Conservation (phyloP, 2,797 vertebrate genomes). For the Tinamus major region DNA sequence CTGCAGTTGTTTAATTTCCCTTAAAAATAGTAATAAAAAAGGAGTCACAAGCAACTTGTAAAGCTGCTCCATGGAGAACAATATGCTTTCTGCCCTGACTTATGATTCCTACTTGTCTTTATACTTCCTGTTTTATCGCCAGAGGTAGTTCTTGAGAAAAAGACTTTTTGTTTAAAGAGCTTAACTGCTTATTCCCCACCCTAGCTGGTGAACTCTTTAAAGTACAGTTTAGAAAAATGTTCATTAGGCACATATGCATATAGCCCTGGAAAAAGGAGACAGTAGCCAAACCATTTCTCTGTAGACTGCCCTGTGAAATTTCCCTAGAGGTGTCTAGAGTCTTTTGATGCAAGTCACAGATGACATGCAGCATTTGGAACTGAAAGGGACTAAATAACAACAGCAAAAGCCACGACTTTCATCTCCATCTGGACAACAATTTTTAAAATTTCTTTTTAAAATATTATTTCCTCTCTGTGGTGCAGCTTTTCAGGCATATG, state of each 20-base stretch:
- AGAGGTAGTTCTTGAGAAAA: conserved; percentile 45
- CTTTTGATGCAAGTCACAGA: neutral
- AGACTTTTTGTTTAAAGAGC: conserved; percentile 38
- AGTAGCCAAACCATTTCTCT: neutral
- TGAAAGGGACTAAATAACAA: neutral
- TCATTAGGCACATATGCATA: neutral
- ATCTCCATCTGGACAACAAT: neutral
- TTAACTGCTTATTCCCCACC: conserved; percentile 34
- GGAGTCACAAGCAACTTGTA: neutral
- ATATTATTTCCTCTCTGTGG: conserved; percentile 9
- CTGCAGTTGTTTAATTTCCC: neutral
- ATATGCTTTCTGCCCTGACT: neutral
- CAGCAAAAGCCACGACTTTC: neutral
- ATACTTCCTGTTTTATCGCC: conserved; percentile 17
- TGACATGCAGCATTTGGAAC: neutral
- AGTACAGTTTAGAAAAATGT: conserved; percentile 6
- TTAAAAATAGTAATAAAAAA: conserved; percentile 2
- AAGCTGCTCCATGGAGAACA: neutral
- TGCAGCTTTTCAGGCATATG: conserved; percentile 5
- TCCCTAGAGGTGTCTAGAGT: neutral
- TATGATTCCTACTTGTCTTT: conserved; percentile 25
- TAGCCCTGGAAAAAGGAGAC: neutral
- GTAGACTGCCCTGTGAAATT: neutral
- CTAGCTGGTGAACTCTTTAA: conserved; percentile 24
- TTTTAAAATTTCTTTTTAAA: conserved; percentile 9